These are phyloP conservation scores for Tethea ocularis DNA, from an alignment of 2,888 invertebrate species.

Conservation along the genomic window DNA sequence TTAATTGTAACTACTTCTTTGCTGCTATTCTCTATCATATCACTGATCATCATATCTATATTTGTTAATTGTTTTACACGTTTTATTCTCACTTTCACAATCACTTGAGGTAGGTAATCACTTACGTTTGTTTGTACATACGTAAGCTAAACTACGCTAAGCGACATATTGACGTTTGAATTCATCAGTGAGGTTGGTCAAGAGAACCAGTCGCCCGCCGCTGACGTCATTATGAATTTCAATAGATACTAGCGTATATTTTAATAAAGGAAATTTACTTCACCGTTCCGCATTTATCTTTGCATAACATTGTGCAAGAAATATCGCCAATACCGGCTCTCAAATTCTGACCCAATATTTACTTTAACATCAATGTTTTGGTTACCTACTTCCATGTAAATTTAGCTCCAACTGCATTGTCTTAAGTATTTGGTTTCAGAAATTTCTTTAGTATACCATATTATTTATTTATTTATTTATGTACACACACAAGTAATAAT, in stretches of 20 bases:
- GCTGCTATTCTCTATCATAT: not conserved
- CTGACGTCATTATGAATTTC: not conserved
- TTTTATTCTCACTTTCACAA: not conserved
- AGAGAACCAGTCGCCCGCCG: not conserved
- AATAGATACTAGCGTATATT: slow-evolving; percentile 5
- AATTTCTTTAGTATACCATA: not conserved
- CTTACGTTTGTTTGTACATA: not conserved
- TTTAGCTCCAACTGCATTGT: not conserved
- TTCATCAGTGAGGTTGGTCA: not conserved
- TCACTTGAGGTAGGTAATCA: slow-evolving; percentile 5
- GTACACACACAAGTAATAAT: no score
- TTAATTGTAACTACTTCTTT: not conserved
- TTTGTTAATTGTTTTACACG: not conserved
- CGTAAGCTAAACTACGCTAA: not conserved
- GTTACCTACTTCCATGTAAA: slow-evolving; percentile 1
- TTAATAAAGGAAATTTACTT: slow-evolving; percentile 3
- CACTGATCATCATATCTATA: not conserved
- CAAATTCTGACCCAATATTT: slow-evolving; percentile 3
- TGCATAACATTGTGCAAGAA: slow-evolving; percentile 1
- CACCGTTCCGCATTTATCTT: not conserved
- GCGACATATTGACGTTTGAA: slow-evolving; percentile 5
- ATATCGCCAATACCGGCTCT: slow-evolving; percentile 1
- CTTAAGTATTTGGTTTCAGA: not conserved
- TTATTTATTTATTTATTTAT: no score
- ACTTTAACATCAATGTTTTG: not conserved